Evolutionary conservation across 2,113 vertebrate species (phyloP).

Genomic region (Brachyhypopomus gauderio): DNA sequence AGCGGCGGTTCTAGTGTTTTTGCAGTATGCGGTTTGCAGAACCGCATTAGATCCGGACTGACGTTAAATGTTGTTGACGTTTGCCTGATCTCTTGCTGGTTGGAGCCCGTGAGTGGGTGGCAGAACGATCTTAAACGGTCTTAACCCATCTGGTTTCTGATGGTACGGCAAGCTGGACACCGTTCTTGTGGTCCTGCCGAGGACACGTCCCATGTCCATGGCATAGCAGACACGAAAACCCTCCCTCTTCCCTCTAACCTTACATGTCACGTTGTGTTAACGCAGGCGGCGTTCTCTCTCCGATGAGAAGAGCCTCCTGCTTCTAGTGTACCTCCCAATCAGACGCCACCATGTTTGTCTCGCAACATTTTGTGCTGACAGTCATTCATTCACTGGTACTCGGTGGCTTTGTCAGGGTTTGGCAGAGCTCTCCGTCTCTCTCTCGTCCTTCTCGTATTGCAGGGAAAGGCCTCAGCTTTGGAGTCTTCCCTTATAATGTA

Average conservation of each 20-base stretch:
- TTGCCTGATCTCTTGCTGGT: not conserved
- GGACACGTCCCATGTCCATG: not conserved
- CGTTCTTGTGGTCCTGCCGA: not conserved
- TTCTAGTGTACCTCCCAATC: not conserved
- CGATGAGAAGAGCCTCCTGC: slow-evolving; percentile 1
- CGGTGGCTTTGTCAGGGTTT: not conserved
- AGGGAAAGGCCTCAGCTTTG: slow-evolving; percentile 33
- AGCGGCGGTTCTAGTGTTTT: not conserved
- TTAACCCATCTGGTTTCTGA: not conserved
- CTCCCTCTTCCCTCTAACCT: not conserved
- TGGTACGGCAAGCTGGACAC: not conserved
- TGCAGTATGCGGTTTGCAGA: not conserved
- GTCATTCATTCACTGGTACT: slow-evolving; percentile 2
- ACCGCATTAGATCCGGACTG: not conserved
- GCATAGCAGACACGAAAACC: slow-evolving; percentile 12
- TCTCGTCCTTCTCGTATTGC: slow-evolving; percentile 22
- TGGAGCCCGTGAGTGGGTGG: not conserved
- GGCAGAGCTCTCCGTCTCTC: not conserved
- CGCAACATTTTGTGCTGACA: not conserved
- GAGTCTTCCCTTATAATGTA: slow-evolving; percentile 16
- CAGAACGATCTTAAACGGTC: not conserved
- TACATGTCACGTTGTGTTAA: slow-evolving; percentile 2
- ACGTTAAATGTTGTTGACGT: not conserved
- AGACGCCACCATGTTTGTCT: not conserved
- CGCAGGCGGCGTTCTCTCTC: not conserved